Evolutionary conservation across 2,113 vertebrate species (phyloP).

Genomic region (Tetraodon nigroviridis): DNA sequence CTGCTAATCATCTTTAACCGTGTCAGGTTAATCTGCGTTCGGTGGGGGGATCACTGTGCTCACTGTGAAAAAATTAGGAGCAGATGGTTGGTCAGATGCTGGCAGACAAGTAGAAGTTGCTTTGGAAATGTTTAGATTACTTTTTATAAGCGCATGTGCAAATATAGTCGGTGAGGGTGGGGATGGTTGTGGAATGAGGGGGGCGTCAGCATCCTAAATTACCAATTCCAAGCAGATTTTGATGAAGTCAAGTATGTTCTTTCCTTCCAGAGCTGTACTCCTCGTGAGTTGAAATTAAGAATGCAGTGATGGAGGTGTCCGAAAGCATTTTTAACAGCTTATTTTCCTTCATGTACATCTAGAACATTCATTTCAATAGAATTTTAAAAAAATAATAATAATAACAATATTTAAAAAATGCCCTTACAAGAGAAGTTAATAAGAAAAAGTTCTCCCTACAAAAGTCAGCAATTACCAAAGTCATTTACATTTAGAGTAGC

Average conservation of each 20-base stretch:
- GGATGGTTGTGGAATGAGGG: too few relatives aligned
- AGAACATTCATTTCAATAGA: constrained; percentile 54
- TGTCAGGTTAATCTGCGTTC: constrained; percentile 23
- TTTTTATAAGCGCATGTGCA: constrained; percentile 9
- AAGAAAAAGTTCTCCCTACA: constrained; percentile 63
- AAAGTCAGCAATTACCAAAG: constrained; percentile 71
- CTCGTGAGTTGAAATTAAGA: constrained; percentile 21
- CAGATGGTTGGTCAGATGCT: constrained; percentile 47
- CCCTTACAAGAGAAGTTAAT: constrained; percentile 59
- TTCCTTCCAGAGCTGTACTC: neutral
- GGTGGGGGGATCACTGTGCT: constrained; percentile 11
- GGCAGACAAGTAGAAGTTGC: constrained; percentile 46
- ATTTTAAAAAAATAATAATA: constrained; percentile 19
- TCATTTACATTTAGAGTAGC: constrained; percentile 79
- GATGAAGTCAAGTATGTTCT: neutral
- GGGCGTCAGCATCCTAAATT: too few relatives aligned
- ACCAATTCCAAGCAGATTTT: constrained; percentile 17
- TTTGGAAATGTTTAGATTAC: constrained; percentile 34
- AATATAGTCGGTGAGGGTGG: constrained; percentile 8
- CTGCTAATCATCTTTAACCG: neutral
- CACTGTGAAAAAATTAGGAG: constrained; percentile 39
- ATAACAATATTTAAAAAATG: too few relatives aligned
- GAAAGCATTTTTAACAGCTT: constrained; percentile 28
- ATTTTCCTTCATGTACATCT: constrained; percentile 2
- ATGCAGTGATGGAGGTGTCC: constrained; percentile 16